These are phyloP conservation scores for Yasuhikotakia modesta DNA, from an alignment of 2,797 vertebrate species.

Conservation along the genomic window DNA sequence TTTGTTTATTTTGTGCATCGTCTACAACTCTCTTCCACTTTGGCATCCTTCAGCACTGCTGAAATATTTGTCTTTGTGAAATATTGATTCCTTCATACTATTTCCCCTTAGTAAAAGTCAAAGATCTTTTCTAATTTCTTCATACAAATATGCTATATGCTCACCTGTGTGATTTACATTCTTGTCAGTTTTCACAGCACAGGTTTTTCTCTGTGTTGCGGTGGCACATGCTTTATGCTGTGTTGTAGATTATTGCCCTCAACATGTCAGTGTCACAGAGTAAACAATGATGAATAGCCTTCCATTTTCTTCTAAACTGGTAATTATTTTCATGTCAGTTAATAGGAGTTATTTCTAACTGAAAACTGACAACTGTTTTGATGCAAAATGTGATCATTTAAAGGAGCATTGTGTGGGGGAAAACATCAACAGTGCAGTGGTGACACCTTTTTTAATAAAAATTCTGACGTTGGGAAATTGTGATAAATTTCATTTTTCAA, in stretches of 20 bases:
- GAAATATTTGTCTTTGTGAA: conserved; percentile 1
- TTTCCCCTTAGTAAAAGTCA: not conserved
- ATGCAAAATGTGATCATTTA: not conserved
- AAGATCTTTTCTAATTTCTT: not conserved
- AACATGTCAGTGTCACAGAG: conserved; percentile 9
- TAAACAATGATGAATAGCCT: conserved; percentile 34
- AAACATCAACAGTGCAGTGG: not conserved
- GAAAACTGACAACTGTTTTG: conserved; percentile 6
- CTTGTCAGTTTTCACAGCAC: not conserved
- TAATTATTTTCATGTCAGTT: conserved; percentile 28
- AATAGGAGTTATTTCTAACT: conserved; percentile 11
- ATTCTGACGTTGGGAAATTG: not conserved
- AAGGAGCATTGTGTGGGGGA: not conserved
- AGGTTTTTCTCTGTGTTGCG: not conserved
- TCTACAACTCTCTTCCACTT: not conserved
- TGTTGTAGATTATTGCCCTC: conserved; percentile 6
- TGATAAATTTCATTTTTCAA: not conserved
- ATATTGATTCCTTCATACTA: not conserved
- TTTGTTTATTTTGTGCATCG: not conserved
- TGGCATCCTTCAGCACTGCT: not conserved
- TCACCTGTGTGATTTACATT: not conserved
- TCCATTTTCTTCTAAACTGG: conserved; percentile 21
- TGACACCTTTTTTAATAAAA: not conserved
- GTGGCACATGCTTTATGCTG: not conserved
- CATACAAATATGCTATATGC: not conserved